Evolutionary conservation across 2,888 invertebrate genomes (phyloP).

Genomic region (Nectonema munidae): DNA sequence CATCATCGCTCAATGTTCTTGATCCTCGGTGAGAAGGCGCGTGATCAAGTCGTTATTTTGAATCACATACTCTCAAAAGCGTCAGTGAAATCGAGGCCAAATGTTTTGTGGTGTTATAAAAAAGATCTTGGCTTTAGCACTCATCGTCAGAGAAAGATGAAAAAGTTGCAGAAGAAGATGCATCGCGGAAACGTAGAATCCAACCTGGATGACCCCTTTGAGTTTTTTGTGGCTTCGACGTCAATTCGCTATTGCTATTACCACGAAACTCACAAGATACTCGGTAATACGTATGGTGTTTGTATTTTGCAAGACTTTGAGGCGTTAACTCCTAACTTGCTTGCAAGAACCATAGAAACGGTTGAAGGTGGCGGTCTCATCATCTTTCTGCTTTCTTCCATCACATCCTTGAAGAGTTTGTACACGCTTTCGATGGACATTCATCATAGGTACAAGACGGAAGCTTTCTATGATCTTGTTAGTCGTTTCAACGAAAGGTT

Average conservation of each 20-base stretch:
- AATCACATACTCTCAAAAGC: conserved; percentile 91
- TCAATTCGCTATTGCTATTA: conserved; percentile 89
- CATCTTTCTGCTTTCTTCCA: conserved; percentile 46
- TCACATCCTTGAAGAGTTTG: conserved; percentile 58
- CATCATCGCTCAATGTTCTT: conserved; percentile 73
- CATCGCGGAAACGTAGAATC: conserved; percentile 53
- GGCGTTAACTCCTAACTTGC: conserved; percentile 71
- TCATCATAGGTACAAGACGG: conserved; percentile 66
- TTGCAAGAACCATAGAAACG: conserved; percentile 83
- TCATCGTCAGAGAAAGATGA: conserved; percentile 65
- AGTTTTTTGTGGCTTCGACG: conserved; percentile 69
- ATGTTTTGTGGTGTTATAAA: conserved; percentile 92
- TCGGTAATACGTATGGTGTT: conserved; percentile 81
- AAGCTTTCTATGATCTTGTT: conserved; percentile 58
- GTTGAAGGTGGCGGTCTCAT: conserved; percentile 71
- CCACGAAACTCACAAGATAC: conserved; percentile 74
- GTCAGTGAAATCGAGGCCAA: conserved; percentile 56
- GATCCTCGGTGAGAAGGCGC: conserved; percentile 67
- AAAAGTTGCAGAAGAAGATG: conserved; percentile 43
- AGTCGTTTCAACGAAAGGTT: conserved; percentile 82
- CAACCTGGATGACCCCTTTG: conserved; percentile 78
- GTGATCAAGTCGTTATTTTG: conserved; percentile 77
- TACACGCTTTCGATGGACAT: conserved; percentile 95
- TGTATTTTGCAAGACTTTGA: conserved; percentile 90
- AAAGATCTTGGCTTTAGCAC: conserved; percentile 63